phyloP scores from a whole-genome alignment of 2,797 vertebrate genomes.

The Lates japonicus region DNA sequence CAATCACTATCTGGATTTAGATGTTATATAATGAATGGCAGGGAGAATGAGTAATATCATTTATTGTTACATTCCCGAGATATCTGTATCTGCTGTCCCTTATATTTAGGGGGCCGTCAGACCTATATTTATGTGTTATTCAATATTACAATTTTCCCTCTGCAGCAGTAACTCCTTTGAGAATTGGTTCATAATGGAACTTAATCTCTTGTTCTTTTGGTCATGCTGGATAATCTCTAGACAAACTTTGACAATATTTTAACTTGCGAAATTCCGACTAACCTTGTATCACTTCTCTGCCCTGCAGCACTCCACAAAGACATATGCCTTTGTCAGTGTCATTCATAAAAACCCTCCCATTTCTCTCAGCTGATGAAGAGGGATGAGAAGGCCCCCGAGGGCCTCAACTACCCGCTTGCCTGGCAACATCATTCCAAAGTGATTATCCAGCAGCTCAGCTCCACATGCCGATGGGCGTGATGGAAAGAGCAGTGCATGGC shows the following conservation, averaged over 20 bases:
- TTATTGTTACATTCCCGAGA: constrained; percentile 59
- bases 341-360: no score
- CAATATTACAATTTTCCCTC: no score
- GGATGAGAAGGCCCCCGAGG: constrained; percentile 94
- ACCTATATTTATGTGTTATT: no score
- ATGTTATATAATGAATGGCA: constrained; percentile 12
- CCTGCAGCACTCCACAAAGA: constrained; percentile 97
- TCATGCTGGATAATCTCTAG: constrained; percentile 50
- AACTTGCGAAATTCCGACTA: constrained; percentile 54
- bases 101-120: constrained; percentile 36
- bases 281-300: constrained; percentile 55
- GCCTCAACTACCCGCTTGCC: constrained; percentile 98
- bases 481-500: constrained; percentile 93
- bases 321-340: no score
- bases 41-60: constrained; percentile 38
- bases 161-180: constrained; percentile 31
- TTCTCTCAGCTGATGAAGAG: constrained; percentile 97
- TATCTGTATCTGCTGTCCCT: constrained; percentile 29
- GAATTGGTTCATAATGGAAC: constrained; percentile 37
- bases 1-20: constrained; percentile 44
- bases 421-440: constrained; percentile 99
- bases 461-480: constrained; percentile 96
- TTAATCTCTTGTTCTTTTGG: constrained; percentile 47
- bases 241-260: constrained; percentile 54
- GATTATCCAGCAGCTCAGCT: constrained; percentile 96